phyloP scores from a whole-genome alignment of 2,113 vertebrate species.

The Otis tarda region DNA sequence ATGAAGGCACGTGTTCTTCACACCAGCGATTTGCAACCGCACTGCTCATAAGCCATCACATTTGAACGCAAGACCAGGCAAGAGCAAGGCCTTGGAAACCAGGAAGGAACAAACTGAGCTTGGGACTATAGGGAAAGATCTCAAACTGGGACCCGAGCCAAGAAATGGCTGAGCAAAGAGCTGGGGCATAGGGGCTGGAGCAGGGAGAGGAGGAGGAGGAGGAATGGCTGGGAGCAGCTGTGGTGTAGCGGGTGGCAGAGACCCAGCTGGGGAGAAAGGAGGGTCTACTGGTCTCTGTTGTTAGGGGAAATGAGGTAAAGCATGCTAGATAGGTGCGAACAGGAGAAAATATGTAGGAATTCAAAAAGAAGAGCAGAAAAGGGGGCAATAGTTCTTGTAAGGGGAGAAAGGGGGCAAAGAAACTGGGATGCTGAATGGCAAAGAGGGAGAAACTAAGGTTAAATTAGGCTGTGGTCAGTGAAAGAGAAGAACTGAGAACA shows the following conservation, averaged over 20 bases:
- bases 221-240: background rate
- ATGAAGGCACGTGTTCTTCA: background rate
- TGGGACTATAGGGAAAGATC: background rate
- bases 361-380: background rate
- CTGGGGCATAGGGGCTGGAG: background rate
- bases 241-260: background rate
- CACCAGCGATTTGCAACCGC: accelerated
- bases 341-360: background rate
- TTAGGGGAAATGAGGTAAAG: background rate
- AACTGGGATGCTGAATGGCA: background rate
- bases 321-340: background rate
- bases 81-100: background rate
- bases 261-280: background rate
- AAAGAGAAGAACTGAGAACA: background rate
- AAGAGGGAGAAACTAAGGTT: background rate
- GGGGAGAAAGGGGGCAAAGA: background rate
- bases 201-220: background rate
- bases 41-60: background rate
- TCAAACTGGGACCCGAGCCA: background rate
- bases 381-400: background rate
- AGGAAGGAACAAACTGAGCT: background rate
- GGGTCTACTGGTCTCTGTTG: background rate
- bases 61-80: background rate
- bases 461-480: background rate
- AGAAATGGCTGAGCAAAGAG: background rate